phyloP scores from a whole-genome alignment of 1,140 invertebrate species.

The Hylaeus volcanicus region DNA sequence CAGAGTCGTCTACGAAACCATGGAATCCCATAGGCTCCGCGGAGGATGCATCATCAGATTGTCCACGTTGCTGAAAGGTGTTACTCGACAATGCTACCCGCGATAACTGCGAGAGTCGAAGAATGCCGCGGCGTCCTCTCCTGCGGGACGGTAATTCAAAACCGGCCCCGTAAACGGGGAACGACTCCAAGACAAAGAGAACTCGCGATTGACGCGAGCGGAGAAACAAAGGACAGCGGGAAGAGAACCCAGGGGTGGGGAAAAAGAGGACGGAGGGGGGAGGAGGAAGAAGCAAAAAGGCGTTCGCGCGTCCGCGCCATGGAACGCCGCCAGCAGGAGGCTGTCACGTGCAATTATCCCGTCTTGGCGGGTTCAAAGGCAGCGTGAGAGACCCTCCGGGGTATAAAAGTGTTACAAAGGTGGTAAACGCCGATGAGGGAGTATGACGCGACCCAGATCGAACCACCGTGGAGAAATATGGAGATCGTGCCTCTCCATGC shows the following conservation, averaged over 20 bases:
- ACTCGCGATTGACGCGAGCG: background rate
- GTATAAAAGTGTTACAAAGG: constrained; percentile 57
- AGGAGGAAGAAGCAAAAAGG: constrained; percentile 11
- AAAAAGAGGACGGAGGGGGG: background rate
- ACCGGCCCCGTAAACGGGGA: background rate
- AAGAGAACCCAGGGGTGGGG: too few relatives aligned
- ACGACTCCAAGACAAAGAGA: constrained; percentile 24
- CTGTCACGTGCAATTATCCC: constrained; percentile 57
- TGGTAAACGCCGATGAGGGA: constrained; percentile 51
- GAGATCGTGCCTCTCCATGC: background rate
- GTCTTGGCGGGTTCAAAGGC: constrained; percentile 61
- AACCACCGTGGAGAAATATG: background rate
- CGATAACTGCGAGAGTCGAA: background rate
- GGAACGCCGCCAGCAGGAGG: constrained; percentile 7
- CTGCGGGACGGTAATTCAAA: background rate
- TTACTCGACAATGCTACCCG: background rate
- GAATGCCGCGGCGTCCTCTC: too few relatives aligned
- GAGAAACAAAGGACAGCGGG: constrained; percentile 1
- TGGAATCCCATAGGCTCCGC: too few relatives aligned
- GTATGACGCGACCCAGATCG: constrained; percentile 57
- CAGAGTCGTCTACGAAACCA: too few relatives aligned
- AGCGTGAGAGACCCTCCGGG: constrained; percentile 51
- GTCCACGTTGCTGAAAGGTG: too few relatives aligned
- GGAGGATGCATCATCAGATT: background rate
- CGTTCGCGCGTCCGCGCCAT: constrained; percentile 29